These are phyloP conservation scores for Choristoneura fumiferana DNA, from an alignment of 1,140 invertebrate genomes.

Conservation along the genomic window DNA sequence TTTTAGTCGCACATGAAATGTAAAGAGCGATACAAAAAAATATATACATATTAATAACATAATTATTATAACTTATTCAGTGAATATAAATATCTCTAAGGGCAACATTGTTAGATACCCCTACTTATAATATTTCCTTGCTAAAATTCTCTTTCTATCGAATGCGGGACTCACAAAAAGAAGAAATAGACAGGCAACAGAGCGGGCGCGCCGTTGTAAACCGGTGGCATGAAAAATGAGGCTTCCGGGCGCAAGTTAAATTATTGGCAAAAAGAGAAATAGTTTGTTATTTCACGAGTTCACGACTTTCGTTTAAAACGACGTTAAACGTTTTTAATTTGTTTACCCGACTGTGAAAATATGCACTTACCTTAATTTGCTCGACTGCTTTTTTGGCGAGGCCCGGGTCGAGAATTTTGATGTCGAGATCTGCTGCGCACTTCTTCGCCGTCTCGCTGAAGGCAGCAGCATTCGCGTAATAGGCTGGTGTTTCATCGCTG, in stretches of 20 bases:
- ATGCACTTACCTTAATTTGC: slow-evolving; percentile 65
- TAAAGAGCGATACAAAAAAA: too few species aligned
- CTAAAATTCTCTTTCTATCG: too few species aligned
- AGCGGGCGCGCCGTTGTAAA: slow-evolving; percentile 25
- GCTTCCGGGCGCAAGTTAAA: slow-evolving; percentile 29
- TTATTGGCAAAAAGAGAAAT: slow-evolving; percentile 28
- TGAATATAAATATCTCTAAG: too few species aligned
- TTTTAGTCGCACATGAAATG: too few species aligned
- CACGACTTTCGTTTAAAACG: slow-evolving; percentile 21
- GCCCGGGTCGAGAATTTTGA: slow-evolving; percentile 60
- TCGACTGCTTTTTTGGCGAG: slow-evolving; percentile 68
- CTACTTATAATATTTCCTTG: too few species aligned
- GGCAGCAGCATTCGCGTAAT: slow-evolving; percentile 66
- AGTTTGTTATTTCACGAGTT: slow-evolving; percentile 24
- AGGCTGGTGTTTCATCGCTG: slow-evolving; percentile 47
- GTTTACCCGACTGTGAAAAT: slow-evolving; percentile 9
- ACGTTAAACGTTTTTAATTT: neutral
- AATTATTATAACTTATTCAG: too few species aligned
- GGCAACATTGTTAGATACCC: too few species aligned
- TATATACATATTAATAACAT: too few species aligned
- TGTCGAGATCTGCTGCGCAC: slow-evolving; percentile 53
- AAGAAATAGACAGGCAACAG: neutral
- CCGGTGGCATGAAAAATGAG: slow-evolving; percentile 36
- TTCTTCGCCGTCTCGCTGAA: slow-evolving; percentile 60
- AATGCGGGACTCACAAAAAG: too few species aligned